phyloP scores from a whole-genome alignment of 1,140 invertebrate species.

The Melanaphis sacchari region DNA sequence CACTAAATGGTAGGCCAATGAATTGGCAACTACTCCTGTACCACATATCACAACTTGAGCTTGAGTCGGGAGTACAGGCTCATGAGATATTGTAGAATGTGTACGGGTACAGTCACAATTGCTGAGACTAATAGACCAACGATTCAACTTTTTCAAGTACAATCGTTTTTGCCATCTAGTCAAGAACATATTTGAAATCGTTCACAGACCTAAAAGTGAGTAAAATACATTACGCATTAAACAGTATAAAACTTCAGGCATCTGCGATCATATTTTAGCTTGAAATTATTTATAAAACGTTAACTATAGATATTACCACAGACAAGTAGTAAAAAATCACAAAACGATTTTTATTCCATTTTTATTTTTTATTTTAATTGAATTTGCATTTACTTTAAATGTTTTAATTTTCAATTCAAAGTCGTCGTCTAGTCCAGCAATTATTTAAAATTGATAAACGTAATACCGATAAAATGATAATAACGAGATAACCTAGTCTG shows the following conservation, averaged over 20 bases:
- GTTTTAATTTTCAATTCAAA: background rate
- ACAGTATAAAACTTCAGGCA: background rate
- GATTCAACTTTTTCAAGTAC: background rate
- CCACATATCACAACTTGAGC: constrained; percentile 87
- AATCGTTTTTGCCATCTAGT: constrained; percentile 31
- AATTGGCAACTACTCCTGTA: constrained; percentile 91
- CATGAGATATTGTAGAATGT: background rate
- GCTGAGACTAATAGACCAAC: background rate
- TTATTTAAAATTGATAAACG: background rate
- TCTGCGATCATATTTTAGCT: background rate
- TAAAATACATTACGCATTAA: background rate
- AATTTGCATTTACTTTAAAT: background rate
- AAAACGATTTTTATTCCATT: background rate
- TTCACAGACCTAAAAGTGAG: background rate
- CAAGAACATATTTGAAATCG: constrained; percentile 21
- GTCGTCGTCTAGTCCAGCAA: background rate
- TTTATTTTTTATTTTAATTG: background rate
- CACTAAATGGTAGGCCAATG: constrained; percentile 92
- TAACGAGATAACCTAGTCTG: background rate
- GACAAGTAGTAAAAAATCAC: background rate
- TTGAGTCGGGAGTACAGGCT: constrained; percentile 61
- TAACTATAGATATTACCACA: background rate
- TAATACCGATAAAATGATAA: background rate
- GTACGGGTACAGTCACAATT: background rate
- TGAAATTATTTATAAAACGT: background rate